A percentile compares a stretch with the other conserved stretches of the same genome.
These are phyloP conservation scores for Trachelus troglodyta DNA, from an alignment of 2,888 invertebrate genomes.

Conservation along the genomic window DNA sequence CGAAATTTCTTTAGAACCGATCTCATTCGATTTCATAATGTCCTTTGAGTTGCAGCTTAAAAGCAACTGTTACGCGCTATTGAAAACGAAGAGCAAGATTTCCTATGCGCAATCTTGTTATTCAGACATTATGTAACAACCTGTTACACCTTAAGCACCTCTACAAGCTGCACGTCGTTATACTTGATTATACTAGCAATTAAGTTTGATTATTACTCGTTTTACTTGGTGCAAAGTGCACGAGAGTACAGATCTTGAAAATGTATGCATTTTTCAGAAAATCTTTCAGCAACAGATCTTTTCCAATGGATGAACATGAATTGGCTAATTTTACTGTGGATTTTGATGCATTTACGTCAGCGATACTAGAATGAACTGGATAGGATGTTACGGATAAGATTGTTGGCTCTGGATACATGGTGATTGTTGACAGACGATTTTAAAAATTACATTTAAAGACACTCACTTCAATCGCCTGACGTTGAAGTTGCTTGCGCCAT, in stretches of 20 bases:
- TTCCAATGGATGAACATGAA: background rate
- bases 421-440: background rate
- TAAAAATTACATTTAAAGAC: constrained; percentile 32
- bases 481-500: constrained; percentile 74
- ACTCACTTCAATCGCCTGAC: constrained; percentile 71
- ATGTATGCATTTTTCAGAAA: background rate
- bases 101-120: background rate
- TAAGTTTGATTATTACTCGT: background rate
- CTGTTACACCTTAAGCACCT: background rate
- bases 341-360: background rate
- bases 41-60: background rate
- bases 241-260: background rate
- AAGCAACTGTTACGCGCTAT: background rate
- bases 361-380: background rate
- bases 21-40: background rate
- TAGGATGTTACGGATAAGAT: background rate
- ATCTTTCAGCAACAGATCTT: background rate
- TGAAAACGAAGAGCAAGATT: background rate
- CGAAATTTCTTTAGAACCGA: background rate
- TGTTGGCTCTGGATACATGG: background rate
- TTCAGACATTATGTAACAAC: background rate
- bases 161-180: background rate
- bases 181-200: background rate
- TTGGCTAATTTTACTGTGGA: background rate
- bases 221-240: background rate